Percentiles rank a stretch among this genome's conserved stretches.
Conservation (phyloP, 2,797 vertebrate genomes). For the Hydrophis major region DNA sequence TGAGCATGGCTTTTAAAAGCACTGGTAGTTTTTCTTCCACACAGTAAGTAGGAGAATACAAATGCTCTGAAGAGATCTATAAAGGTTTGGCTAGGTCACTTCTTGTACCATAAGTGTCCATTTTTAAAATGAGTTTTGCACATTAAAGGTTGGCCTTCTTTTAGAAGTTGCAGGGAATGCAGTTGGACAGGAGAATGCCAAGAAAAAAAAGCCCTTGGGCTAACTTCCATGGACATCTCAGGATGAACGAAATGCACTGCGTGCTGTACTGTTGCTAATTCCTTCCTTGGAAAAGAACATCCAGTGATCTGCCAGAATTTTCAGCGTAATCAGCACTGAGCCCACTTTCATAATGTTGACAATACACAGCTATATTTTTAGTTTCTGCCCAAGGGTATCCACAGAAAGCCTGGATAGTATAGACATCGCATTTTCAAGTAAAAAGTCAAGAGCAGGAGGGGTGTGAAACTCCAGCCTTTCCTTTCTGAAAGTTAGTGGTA, state of each 20-base stretch:
- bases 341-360: slow-evolving; percentile 12
- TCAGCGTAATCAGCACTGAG: slow-evolving; percentile 10
- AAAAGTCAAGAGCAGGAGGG: background rate
- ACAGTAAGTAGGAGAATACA: background rate
- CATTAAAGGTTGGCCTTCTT: background rate
- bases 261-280: slow-evolving; percentile 10
- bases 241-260: slow-evolving; percentile 12
- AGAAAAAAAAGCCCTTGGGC: slow-evolving; percentile 27
- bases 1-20: background rate
- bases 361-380: slow-evolving; percentile 26
- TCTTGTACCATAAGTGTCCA: background rate
- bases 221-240: slow-evolving; percentile 5
- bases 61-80: background rate
- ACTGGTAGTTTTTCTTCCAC: background rate
- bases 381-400: slow-evolving; percentile 14
- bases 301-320: slow-evolving; percentile 23
- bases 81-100: background rate
- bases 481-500: background rate
- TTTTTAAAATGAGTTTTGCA: background rate
- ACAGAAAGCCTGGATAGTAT: background rate
- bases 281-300: slow-evolving; percentile 29
- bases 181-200: background rate
- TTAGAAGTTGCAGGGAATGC: background rate
- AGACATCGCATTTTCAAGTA: background rate
- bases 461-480: background rate